Percentiles rank a stretch among this genome's conserved stretches.
Conservation (phyloP, 30 jellyfish, hydroid and myxozoan species). For the Phacellophora camtschatica region DNA sequence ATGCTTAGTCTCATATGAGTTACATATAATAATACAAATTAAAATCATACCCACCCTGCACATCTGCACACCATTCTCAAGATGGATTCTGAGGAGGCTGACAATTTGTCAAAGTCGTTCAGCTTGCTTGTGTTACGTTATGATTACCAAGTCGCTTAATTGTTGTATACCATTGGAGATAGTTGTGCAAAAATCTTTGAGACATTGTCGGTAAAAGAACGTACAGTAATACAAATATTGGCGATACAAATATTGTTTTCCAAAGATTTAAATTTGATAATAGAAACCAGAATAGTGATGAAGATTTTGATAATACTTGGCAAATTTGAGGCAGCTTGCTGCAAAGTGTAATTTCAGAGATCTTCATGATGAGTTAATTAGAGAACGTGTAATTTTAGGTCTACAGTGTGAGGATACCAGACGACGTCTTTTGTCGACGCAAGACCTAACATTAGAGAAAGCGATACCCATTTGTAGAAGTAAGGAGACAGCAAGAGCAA, state of each 20-base stretch:
- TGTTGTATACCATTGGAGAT: constrained; percentile 42
- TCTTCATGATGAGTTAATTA: constrained; percentile 32
- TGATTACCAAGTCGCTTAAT: constrained; percentile 34
- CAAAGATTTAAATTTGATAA: constrained; percentile 23
- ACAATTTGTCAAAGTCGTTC: too few relatives aligned
- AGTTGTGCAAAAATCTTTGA: constrained; percentile 39
- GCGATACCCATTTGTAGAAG: constrained; percentile 44
- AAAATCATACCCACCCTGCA: too few relatives aligned
- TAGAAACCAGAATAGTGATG: constrained; percentile 29
- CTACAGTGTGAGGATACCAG: constrained; percentile 32
- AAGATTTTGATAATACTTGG: constrained; percentile 32
- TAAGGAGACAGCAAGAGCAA: constrained; percentile 51
- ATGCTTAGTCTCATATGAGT: too few relatives aligned
- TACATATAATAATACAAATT: too few relatives aligned
- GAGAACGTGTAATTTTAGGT: constrained; percentile 34
- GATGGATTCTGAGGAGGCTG: too few relatives aligned
- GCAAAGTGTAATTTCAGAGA: constrained; percentile 30
- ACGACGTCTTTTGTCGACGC: constrained; percentile 45
- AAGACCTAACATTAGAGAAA: constrained; percentile 28
- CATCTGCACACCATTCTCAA: too few relatives aligned
- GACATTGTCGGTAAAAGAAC: constrained; percentile 22
- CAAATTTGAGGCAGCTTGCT: constrained; percentile 49
- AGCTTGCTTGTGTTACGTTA: too few relatives aligned
- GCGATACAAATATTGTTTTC: constrained; percentile 1
- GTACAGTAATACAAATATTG: constrained; percentile 27